Evolutionary conservation across 2,113 vertebrate genomes (phyloP).

Genomic region (Egretta garzetta): DNA sequence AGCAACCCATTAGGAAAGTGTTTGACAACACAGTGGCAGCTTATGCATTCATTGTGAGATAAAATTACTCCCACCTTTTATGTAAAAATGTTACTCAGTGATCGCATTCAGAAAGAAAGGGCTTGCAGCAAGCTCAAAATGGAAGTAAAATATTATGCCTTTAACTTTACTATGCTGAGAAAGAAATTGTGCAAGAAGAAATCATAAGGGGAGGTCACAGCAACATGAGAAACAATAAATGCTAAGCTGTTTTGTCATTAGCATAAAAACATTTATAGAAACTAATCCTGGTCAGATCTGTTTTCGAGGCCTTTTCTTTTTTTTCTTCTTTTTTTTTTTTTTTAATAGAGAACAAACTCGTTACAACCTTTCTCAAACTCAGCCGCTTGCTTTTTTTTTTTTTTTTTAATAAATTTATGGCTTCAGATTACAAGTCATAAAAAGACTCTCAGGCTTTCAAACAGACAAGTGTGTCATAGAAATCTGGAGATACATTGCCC

Average conservation of each 20-base stretch:
- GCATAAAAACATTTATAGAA: neutral
- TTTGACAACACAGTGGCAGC: neutral
- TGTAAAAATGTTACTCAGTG: neutral
- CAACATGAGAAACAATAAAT: neutral
- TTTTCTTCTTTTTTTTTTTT: neutral
- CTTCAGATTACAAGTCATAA: neutral
- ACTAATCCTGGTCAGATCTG: neutral
- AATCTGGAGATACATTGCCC: neutral
- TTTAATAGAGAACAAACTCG: neutral
- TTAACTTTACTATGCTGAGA: neutral
- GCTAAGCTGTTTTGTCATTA: neutral
- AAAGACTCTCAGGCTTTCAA: neutral
- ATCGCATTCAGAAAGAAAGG: neutral
- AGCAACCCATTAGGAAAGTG: neutral
- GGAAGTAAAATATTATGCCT: neutral
- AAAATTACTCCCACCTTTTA: neutral
- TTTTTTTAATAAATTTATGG: neutral
- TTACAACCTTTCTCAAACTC: neutral
- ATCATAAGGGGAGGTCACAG: neutral
- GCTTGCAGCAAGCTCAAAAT: neutral
- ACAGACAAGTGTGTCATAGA: neutral
- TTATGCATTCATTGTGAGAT: neutral
- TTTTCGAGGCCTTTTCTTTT: neutral
- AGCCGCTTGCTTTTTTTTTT: rapidly evolving
- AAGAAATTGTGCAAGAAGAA: neutral